Conservation (phyloP, 2,113 vertebrate species). For the Engraulis encrasicolus region DNA sequence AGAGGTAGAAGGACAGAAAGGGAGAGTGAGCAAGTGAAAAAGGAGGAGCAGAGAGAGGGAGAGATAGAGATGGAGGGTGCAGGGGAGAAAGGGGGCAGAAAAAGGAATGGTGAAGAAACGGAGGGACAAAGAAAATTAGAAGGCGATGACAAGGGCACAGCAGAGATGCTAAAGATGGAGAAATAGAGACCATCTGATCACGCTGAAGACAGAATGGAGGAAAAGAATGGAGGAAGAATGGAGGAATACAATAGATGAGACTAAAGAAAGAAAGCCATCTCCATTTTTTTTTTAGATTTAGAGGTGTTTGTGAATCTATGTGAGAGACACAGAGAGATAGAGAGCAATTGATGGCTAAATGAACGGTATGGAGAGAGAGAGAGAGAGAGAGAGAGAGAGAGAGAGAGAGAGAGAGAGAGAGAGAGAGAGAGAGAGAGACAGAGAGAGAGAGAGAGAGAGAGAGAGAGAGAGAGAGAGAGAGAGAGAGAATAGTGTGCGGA, state of each 20-base stretch:
- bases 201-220: not conserved
- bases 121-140: slow-evolving; percentile 20
- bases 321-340: slow-evolving; percentile 56
- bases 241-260: not conserved
- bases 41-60: slow-evolving; percentile 23
- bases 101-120: not conserved
- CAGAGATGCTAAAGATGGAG: not conserved
- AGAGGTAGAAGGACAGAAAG: not conserved
- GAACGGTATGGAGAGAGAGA: not conserved
- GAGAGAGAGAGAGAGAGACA: not conserved
- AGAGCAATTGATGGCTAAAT: not conserved
- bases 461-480: not conserved
- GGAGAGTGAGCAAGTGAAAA: not conserved
- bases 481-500: not conserved
- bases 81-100: slow-evolving; percentile 24
- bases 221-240: not conserved
- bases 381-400: not conserved
- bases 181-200: not conserved
- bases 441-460: too few species aligned
- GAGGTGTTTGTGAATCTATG: slow-evolving; percentile 40
- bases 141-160: not conserved
- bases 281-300: not conserved
- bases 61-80: not conserved
- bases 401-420: slow-evolving; percentile 53
- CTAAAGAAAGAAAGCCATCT: not conserved